A percentile compares a stretch with the other conserved stretches of the same genome.
These are phyloP conservation scores for Drosophila bifasciata DNA, from an alignment of 1,140 invertebrate species.

Conservation along the genomic window DNA sequence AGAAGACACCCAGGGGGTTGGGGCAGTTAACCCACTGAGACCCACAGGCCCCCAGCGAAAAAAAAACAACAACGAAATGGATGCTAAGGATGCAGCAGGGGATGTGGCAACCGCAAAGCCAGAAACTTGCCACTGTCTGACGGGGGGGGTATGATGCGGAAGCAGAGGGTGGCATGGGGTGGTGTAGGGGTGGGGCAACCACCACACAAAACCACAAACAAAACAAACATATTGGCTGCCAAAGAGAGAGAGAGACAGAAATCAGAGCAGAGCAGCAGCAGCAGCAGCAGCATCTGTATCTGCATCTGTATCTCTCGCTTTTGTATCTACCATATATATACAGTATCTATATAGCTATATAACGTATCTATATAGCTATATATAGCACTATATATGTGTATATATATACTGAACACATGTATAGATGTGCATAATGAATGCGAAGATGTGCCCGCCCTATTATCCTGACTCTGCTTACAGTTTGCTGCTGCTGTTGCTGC, in stretches of 20 bases:
- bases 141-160: neutral
- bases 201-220: slow-evolving; percentile 43
- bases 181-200: slow-evolving; percentile 3
- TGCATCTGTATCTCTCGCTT: slow-evolving; percentile 27
- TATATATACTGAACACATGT: too few species aligned
- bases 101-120: slow-evolving; percentile 27
- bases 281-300: slow-evolving; percentile 39
- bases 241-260: slow-evolving; percentile 39
- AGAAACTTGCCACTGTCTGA: slow-evolving; percentile 47
- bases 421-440: slow-evolving; percentile 76
- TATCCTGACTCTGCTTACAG: slow-evolving; percentile 62
- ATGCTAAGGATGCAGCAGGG: slow-evolving; percentile 16
- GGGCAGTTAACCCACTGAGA: slow-evolving; percentile 5
- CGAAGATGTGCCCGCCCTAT: slow-evolving; percentile 81
- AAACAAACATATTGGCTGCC: slow-evolving; percentile 22
- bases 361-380: slow-evolving; percentile 20
- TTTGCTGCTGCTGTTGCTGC: too few species aligned
- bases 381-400: too few species aligned
- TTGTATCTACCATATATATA: slow-evolving; percentile 3
- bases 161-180: neutral
- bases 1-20: neutral
- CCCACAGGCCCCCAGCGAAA: slow-evolving; percentile 26
- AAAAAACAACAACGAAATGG: slow-evolving; percentile 8
- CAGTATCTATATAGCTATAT: slow-evolving; percentile 31
- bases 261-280: slow-evolving; percentile 6